phyloP scores from a whole-genome alignment of 2,888 invertebrate species.

The Drosophila pullipes region DNA sequence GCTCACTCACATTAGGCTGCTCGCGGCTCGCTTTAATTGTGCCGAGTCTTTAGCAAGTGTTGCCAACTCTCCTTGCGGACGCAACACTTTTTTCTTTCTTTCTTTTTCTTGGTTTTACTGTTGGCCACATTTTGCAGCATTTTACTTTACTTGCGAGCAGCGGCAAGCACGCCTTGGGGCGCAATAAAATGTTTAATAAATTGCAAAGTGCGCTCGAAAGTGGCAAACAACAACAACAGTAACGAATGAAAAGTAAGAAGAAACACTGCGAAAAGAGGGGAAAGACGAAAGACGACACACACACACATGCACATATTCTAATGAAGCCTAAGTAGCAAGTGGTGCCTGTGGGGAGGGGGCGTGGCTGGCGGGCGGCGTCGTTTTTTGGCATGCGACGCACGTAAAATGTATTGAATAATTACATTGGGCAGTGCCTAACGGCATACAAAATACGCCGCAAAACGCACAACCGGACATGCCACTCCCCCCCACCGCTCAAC shows the following conservation, averaged over 20 bases:
- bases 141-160: constrained; percentile 41
- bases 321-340: constrained; percentile 62
- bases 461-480: constrained; percentile 53
- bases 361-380: constrained; percentile 28
- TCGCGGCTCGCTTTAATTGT: constrained; percentile 34
- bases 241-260: constrained; percentile 26
- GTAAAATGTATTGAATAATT: constrained; percentile 81
- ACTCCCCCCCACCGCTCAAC: constrained; percentile 2
- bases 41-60: constrained; percentile 22
- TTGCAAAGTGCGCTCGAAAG: constrained; percentile 72
- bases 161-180: constrained; percentile 74
- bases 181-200: constrained; percentile 80
- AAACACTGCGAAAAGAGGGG: constrained; percentile 4
- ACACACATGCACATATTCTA: constrained; percentile 56
- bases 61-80: constrained; percentile 27
- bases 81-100: constrained; percentile 28
- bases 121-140: constrained; percentile 49
- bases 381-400: constrained; percentile 69
- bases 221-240: constrained; percentile 27
- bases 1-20: constrained; percentile 26
- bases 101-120: constrained; percentile 18
- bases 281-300: neutral
- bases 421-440: constrained; percentile 72
- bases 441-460: constrained; percentile 65
- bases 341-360: constrained; percentile 34